Percentiles rank a stretch among this genome's conserved stretches.
These are phyloP conservation scores for Catostomus latipinnis DNA, from an alignment of 2,797 vertebrate species.

Conservation along the genomic window DNA sequence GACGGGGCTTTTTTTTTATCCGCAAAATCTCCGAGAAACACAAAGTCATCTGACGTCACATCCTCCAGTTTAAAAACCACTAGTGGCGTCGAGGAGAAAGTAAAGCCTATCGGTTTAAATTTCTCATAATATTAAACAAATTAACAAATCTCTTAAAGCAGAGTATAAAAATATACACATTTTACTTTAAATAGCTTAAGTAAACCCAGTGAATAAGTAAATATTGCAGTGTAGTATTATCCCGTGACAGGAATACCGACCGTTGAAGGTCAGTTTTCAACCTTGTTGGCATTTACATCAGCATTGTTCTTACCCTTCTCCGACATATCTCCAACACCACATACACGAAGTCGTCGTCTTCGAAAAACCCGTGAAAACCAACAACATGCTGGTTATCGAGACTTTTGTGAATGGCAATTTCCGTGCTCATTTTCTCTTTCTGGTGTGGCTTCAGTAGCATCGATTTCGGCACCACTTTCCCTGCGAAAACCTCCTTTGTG, in stretches of 20 bases:
- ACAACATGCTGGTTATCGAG: conserved; percentile 89
- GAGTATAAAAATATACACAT: too few relatives aligned
- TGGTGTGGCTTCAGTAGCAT: conserved; percentile 95
- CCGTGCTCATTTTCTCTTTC: conserved; percentile 97
- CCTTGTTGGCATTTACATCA: not conserved
- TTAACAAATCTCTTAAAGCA: not conserved
- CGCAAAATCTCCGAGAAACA: conserved; percentile 2
- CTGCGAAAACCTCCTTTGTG: conserved; percentile 89
- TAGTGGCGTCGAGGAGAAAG: not conserved
- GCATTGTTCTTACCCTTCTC: conserved; percentile 79
- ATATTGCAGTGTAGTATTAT: too few relatives aligned
- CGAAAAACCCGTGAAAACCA: conserved; percentile 95
- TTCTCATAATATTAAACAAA: not conserved
- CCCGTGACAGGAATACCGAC: conserved; percentile 28
- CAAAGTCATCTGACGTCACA: conserved; percentile 46
- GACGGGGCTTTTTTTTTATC: too few relatives aligned
- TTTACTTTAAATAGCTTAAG: too few relatives aligned
- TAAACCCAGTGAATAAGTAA: too few relatives aligned
- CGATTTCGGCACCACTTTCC: conserved; percentile 94
- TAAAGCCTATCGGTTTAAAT: not conserved
- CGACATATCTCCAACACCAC: conserved; percentile 96
- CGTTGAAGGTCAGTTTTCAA: conserved; percentile 43
- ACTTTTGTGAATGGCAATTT: conserved; percentile 94
- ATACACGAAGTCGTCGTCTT: conserved; percentile 93
- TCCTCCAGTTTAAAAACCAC: conserved; percentile 58